These are phyloP conservation scores for Myanophis thanlyinensis DNA, from an alignment of 2,113 vertebrate genomes.

Conservation along the genomic window DNA sequence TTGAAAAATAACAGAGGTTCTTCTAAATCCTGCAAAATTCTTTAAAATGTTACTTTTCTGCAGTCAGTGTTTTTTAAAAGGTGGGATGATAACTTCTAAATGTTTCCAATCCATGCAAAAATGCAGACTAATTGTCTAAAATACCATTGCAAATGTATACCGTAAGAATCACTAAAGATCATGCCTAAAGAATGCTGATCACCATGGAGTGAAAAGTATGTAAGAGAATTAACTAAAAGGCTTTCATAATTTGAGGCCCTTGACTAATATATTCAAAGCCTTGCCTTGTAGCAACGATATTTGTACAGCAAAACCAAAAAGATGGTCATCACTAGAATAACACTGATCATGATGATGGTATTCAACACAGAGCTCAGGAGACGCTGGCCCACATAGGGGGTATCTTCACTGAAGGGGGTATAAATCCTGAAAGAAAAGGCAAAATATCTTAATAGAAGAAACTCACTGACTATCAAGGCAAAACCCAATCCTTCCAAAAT, in stretches of 20 bases:
- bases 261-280: not conserved
- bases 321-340: conserved; percentile 94
- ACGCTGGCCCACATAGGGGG: conserved; percentile 83
- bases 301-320: conserved; percentile 94
- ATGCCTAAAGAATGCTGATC: not conserved
- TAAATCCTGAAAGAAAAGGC: conserved; percentile 82
- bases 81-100: not conserved
- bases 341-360: conserved; percentile 97
- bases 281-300: conserved; percentile 97
- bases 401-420: conserved; percentile 93
- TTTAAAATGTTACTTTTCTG: not conserved
- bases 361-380: conserved; percentile 92
- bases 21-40: not conserved
- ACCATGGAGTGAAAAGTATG: not conserved
- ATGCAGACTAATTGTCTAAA: not conserved
- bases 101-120: not conserved
- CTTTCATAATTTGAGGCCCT: not conserved
- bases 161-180: not conserved
- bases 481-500: not conserved
- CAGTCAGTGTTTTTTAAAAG: not conserved
- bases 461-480: not conserved
- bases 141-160: not conserved
- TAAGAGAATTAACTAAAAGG: not conserved
- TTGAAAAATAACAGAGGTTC: not conserved
- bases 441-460: conserved; percentile 16